Conservation (phyloP, 2,888 invertebrate genomes). For the Sinhomidia bicolor region DNA sequence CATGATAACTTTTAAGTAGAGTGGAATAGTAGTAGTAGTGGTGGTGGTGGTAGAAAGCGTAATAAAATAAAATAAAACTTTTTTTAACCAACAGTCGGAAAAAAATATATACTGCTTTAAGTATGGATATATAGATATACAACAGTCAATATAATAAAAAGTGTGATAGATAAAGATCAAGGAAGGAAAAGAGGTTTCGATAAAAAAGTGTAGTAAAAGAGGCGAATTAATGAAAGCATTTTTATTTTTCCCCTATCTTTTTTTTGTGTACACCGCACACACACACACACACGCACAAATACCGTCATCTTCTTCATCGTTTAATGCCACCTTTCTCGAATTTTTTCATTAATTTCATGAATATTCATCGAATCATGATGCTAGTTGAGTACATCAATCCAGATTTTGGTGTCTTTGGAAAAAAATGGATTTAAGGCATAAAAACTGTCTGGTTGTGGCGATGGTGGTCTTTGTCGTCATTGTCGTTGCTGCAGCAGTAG, state of each 20-base stretch:
- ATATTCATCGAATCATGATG: conserved; percentile 59
- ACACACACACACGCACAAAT: neutral
- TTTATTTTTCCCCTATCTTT: conserved; percentile 38
- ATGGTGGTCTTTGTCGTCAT: neutral
- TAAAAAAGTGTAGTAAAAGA: neutral
- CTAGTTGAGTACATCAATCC: conserved; percentile 43
- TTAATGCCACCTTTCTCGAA: conserved; percentile 22
- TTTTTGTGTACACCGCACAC: conserved; percentile 1
- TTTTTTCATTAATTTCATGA: conserved; percentile 50
- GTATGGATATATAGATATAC: neutral
- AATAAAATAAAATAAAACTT: conserved; percentile 37
- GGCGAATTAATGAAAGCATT: conserved; percentile 59
- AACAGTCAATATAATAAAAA: neutral
- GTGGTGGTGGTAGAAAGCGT: neutral
- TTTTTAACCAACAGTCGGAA: neutral
- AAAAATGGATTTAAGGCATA: conserved; percentile 52
- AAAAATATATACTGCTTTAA: conserved; percentile 16
- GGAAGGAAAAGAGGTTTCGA: conserved; percentile 49
- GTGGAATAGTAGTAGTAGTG: too few species aligned
- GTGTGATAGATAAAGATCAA: conserved; percentile 59
- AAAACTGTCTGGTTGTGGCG: neutral
- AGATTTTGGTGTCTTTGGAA: conserved; percentile 55
- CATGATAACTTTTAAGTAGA: conserved; percentile 6
- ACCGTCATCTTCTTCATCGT: neutral
- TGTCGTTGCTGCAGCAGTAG: neutral